A percentile compares a stretch with the other conserved stretches of the same genome.
phyloP scores from a whole-genome alignment of 2,113 vertebrate species.

The Prinia subflava region DNA sequence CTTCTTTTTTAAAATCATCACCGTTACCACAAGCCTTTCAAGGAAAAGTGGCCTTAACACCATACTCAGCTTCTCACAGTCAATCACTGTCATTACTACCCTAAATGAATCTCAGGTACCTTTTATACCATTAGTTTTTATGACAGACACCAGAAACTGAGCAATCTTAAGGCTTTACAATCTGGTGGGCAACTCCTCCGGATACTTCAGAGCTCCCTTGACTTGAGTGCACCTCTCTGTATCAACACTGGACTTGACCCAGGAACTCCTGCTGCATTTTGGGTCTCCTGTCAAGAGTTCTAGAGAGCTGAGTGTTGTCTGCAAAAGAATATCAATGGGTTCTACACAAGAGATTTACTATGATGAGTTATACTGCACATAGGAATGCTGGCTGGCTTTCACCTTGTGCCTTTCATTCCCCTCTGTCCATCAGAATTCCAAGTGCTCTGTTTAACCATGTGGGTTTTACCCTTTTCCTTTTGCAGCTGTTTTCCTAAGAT shows the following conservation, averaged over 20 bases:
- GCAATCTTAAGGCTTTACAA: rapidly evolving
- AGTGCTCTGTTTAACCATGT: background rate
- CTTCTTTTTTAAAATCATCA: background rate
- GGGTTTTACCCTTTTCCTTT: background rate
- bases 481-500: background rate
- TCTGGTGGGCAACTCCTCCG: background rate
- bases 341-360: background rate
- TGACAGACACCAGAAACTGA: background rate
- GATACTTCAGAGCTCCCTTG: background rate
- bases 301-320: background rate
- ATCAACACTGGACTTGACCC: background rate
- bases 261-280: background rate
- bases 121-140: background rate
- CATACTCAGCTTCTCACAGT: background rate
- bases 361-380: background rate
- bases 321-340: background rate
- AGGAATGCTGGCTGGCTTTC: background rate
- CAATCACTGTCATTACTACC: background rate
- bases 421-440: background rate
- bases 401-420: background rate
- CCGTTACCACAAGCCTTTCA: background rate
- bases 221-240: background rate
- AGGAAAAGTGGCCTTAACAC: background rate
- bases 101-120: background rate
- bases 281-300: background rate